Evolutionary conservation across 37 sponge, comb jelly and placozoan genomes (phyloP).

Genomic region (Spongia lamella): DNA sequence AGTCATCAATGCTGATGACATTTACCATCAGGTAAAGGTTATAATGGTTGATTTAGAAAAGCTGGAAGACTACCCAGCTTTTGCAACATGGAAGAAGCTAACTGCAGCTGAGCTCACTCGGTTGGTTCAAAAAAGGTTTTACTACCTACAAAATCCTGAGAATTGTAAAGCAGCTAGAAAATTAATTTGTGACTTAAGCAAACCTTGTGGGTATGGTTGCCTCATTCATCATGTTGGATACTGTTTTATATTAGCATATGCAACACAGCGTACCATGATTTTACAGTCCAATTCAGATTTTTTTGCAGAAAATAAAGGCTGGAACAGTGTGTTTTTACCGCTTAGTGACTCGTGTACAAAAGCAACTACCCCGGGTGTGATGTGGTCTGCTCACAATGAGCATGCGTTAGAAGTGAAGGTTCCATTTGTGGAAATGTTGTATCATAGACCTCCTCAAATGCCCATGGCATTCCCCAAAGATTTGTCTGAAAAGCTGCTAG

Average conservation of each 20-base stretch:
- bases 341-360: conserved; percentile 22
- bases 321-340: conserved; percentile 65
- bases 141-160: conserved; percentile 57
- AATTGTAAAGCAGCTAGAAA: conserved; percentile 52
- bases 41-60: conserved; percentile 1
- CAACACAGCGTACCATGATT: conserved; percentile 59
- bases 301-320: conserved; percentile 44
- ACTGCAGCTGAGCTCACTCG: background rate
- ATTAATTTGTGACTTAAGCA: conserved; percentile 62
- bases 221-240: conserved; percentile 79
- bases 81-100: conserved; percentile 27
- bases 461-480: conserved; percentile 78
- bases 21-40: conserved; percentile 25
- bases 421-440: conserved; percentile 45
- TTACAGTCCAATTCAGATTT: conserved; percentile 48
- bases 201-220: conserved; percentile 85
- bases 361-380: background rate
- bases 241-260: conserved; percentile 79
- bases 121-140: conserved; percentile 38
- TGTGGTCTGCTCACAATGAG: background rate
- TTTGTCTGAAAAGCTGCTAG: conserved; percentile 48
- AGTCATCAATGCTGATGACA: too few relatives aligned
- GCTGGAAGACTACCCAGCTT: background rate
- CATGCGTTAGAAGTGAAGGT: conserved; percentile 14
- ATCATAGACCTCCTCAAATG: conserved; percentile 39